Percentiles rank a stretch among this genome's conserved stretches.
Conservation (phyloP, 2,113 vertebrate genomes). For the Chlorocebus sabaeus region DNA sequence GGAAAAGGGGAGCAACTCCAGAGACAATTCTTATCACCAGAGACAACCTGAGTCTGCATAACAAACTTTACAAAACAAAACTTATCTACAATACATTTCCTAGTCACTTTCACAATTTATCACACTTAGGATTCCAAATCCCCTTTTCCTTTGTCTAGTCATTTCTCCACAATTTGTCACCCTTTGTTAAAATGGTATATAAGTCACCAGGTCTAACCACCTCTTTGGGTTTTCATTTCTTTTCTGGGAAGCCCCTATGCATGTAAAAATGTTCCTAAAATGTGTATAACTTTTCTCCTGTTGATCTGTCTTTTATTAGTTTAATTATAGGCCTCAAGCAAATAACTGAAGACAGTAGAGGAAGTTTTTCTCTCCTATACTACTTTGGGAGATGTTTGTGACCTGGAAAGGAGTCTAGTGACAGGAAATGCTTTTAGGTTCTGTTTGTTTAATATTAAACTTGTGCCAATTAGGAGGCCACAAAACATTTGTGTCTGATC, state of each 20-base stretch:
- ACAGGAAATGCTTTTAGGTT: background rate
- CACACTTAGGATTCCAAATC: background rate
- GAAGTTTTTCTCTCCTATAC: background rate
- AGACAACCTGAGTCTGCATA: background rate
- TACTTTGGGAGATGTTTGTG: background rate
- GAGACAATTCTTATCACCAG: background rate
- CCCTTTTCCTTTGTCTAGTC: background rate
- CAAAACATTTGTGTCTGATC: background rate
- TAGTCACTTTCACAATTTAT: background rate
- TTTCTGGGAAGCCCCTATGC: background rate
- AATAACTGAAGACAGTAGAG: background rate
- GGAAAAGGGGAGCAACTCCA: background rate
- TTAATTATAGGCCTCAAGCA: background rate
- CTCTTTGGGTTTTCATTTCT: background rate
- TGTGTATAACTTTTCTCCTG: background rate
- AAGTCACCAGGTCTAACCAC: background rate
- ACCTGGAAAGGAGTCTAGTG: background rate
- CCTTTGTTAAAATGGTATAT: background rate
- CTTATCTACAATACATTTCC: background rate
- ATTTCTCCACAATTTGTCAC: background rate
- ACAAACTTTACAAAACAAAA: background rate
- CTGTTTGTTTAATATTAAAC: conserved; percentile 1
- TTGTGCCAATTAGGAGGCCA: background rate
- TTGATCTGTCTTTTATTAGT: background rate
- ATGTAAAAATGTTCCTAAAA: background rate